Conservation (phyloP, 2,113 vertebrate genomes). For the Synchiropus splendidus region DNA sequence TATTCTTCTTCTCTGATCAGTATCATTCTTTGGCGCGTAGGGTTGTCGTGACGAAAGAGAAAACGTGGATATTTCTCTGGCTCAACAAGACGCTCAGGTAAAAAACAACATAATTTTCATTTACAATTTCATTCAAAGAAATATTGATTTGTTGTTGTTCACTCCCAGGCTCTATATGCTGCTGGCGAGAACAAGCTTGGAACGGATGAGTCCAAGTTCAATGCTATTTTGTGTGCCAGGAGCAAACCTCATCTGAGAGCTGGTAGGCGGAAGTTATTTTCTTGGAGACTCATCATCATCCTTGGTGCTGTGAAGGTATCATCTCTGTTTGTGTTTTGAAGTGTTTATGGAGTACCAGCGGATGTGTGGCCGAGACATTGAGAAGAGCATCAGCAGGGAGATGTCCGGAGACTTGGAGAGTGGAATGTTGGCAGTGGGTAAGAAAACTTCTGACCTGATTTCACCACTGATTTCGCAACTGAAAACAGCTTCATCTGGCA, state of each 20-base stretch:
- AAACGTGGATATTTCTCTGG: slow-evolving; percentile 79
- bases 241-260: slow-evolving; percentile 86
- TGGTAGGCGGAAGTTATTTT: slow-evolving; percentile 60
- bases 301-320: neutral
- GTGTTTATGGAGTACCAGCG: slow-evolving; percentile 91
- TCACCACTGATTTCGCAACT: no score
- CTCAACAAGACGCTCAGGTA: slow-evolving; percentile 93
- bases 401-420: slow-evolving; percentile 95
- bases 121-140: neutral
- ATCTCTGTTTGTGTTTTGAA: slow-evolving; percentile 44
- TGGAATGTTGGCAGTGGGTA: slow-evolving; percentile 96
- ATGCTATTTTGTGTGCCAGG: slow-evolving; percentile 86
- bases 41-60: slow-evolving; percentile 87
- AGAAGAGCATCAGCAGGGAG: slow-evolving; percentile 86
- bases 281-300: no score
- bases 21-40: slow-evolving; percentile 32
- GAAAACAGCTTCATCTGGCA: neutral
- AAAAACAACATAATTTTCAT: slow-evolving; percentile 1
- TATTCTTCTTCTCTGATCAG: neutral
- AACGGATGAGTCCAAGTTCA: slow-evolving; percentile 96
- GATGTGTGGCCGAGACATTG: slow-evolving; percentile 88
- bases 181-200: slow-evolving; percentile 93
- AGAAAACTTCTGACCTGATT: slow-evolving; percentile 23
- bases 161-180: slow-evolving; percentile 81
- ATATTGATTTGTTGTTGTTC: neutral